Conservation (phyloP, 2,113 vertebrate species). For the Struthio camelus region DNA sequence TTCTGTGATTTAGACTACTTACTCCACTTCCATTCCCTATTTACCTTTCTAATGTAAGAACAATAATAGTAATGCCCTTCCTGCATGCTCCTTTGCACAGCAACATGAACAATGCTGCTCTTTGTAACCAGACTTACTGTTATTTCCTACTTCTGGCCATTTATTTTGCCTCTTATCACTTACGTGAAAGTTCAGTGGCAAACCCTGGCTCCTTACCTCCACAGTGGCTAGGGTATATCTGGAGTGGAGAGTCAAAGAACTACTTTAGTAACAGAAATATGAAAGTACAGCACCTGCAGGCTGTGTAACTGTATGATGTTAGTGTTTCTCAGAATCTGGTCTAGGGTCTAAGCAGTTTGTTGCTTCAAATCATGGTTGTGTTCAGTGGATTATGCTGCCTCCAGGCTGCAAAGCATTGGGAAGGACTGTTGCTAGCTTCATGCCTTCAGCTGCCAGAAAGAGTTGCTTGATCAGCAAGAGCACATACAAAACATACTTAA, state of each 20-base stretch:
- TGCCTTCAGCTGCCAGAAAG: neutral
- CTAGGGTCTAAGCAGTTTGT: neutral
- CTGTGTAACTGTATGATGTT: fast-evolving
- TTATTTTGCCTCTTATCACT: neutral
- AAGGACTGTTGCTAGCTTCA: neutral
- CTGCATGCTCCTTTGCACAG: neutral
- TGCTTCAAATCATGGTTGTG: fast-evolving
- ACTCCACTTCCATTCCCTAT: neutral
- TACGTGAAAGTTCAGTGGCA: neutral
- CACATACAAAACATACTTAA: neutral
- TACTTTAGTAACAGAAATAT: neutral
- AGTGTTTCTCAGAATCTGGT: neutral
- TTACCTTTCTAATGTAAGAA: neutral
- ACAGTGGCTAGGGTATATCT: neutral
- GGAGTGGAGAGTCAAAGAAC: neutral
- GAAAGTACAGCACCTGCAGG: neutral
- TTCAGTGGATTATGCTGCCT: neutral
- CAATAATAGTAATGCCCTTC: neutral
- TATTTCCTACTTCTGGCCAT: neutral
- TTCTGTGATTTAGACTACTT: too few species aligned
- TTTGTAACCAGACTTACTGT: neutral
- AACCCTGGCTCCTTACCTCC: neutral
- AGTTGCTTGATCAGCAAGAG: neutral
- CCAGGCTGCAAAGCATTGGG: neutral
- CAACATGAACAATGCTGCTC: neutral